Evolutionary conservation across 2,797 vertebrate species (phyloP), one percentile per base, ranked within the genome.

Genomic region (Artibeus lituratus): DNA sequence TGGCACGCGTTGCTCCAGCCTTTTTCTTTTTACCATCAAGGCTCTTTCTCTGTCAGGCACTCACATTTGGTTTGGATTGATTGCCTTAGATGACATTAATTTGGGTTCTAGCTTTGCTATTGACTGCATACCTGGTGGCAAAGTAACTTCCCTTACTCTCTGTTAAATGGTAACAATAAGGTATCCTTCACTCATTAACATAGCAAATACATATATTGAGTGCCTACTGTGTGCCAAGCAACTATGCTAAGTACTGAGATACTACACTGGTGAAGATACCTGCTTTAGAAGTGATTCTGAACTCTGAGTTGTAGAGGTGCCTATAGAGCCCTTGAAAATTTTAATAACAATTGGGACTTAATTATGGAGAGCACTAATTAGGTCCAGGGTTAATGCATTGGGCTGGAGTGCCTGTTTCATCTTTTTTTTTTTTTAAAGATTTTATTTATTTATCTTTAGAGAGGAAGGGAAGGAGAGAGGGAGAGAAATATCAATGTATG

Each of bases 51-150:
- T 77, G 1, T 82, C 65, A 76, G 57, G 1, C 39, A 32, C 29
- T 22, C 32, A 70, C 22, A 62, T 77, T 88, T 89, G 77, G 49
- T 74, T 81, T n/a, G 65, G 26, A 32, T 88, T 90, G 29, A 14
- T 76, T 81, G 53, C 24, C 72, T 94, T 18, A 65, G 67, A 78
- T 81, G 44, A 39, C 18, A 15, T 55, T 82, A 53, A n/a, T 86
- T 89, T 91, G 44, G 67, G 37, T 82, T 81, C 91, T 92, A 47
- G 29, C 53, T 96, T 87, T 88, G 72, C 72, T 70, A 7, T 32
- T 47, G 80, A n/a, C 55, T 59, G 10, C 65, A 10, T 32, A n/a
- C 9, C 19, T 53, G 24, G 57, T 73, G 67, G 62, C 78, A 89
- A 53, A 24, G 51, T 86, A 72, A 84, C 51, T 88, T 78, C 59